Conservation (phyloP, 2,113 vertebrate species). For the Epinephelus fuscoguttatus region DNA sequence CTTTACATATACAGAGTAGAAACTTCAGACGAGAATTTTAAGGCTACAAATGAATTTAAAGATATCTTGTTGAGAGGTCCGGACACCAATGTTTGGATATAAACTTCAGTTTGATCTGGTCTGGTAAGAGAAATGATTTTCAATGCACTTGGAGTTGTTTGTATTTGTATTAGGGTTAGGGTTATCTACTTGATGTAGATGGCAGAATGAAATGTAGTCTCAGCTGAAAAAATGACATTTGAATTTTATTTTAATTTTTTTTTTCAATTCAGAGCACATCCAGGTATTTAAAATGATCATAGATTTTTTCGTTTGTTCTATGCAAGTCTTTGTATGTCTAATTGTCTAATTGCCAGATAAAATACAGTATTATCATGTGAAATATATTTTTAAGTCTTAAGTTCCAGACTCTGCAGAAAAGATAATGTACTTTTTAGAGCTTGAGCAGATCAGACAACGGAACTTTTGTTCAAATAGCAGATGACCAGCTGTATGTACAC, state of each 20-base stretch:
- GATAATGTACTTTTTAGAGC: not conserved
- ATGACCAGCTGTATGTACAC: not conserved
- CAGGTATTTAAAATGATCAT: not conserved
- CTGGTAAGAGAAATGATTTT: conserved; percentile 66
- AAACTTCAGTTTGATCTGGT: conserved; percentile 41
- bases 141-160: conserved; percentile 14
- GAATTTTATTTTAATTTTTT: not conserved
- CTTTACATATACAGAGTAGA: not conserved
- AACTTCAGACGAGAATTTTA: conserved; percentile 4
- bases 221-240: too few relatives aligned
- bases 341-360: not conserved
- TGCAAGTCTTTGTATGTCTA: not conserved
- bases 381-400: not conserved
- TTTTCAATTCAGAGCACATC: not conserved
- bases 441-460: not conserved
- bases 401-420: not conserved
- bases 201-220: not conserved
- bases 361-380: not conserved
- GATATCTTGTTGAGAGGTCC: not conserved
- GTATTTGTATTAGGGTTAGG: not conserved
- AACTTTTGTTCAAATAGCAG: not conserved
- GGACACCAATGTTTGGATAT: conserved; percentile 13
- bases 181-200: not conserved
- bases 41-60: conserved; percentile 3
- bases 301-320: not conserved